phyloP scores from a whole-genome alignment of 2,888 invertebrate genomes.

The Drepana falcataria region DNA sequence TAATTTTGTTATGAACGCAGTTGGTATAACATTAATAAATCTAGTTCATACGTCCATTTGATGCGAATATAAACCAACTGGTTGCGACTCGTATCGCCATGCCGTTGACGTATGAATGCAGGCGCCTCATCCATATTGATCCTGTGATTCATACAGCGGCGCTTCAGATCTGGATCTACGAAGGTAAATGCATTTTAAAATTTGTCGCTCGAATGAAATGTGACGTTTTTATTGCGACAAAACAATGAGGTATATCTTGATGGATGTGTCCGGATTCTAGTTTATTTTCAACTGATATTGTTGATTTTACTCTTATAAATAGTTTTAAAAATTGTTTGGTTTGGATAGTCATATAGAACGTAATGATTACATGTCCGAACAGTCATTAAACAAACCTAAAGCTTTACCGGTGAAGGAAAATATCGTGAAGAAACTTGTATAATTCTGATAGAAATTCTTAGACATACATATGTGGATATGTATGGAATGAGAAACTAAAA shows the following conservation, averaged over 20 bases:
- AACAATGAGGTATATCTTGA: background rate
- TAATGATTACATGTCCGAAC: no score
- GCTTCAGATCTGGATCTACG: constrained; percentile 49
- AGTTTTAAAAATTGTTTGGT: no score
- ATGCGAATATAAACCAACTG: constrained; percentile 33
- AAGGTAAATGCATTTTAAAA: constrained; percentile 38
- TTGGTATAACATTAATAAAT: constrained; percentile 16
- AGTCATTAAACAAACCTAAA: no score
- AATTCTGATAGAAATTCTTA: no score
- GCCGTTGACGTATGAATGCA: constrained; percentile 66
- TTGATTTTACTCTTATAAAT: no score
- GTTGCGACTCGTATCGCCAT: constrained; percentile 27
- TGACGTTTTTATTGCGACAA: background rate
- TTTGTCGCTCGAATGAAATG: constrained; percentile 3
- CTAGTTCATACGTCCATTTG: constrained; percentile 20
- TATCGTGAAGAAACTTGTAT: no score
- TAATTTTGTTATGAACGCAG: no score
- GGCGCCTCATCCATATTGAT: constrained; percentile 64
- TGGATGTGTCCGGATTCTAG: background rate
- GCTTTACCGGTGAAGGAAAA: no score
- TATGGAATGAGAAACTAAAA: no score
- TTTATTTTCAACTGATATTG: no score
- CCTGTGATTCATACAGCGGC: constrained; percentile 35
- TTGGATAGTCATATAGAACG: no score
- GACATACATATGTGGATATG: no score